Percentiles rank a stretch among this genome's conserved stretches.
phyloP scores from a whole-genome alignment of 1,140 invertebrate genomes.

The Tachypleus tridentatus region DNA sequence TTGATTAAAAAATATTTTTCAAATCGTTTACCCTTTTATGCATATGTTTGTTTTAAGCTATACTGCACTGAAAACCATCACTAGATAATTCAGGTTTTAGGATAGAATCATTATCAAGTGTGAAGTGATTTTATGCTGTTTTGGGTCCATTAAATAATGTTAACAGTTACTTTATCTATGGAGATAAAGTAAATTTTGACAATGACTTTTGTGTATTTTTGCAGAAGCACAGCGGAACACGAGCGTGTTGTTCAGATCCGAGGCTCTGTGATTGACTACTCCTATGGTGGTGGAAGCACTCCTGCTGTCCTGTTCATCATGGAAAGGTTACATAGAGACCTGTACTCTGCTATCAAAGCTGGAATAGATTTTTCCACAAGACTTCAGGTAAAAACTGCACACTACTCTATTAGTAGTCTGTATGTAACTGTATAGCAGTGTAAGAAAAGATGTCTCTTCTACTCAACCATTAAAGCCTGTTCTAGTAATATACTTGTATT shows the following conservation, averaged over 20 bases:
- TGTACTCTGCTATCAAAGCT: constrained; percentile 65
- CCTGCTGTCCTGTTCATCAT: constrained; percentile 69
- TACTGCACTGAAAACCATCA: not conserved
- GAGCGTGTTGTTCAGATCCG: constrained; percentile 63
- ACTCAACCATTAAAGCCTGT: not conserved
- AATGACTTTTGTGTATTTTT: not conserved
- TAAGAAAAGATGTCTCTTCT: not conserved
- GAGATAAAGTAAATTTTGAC: too few species aligned
- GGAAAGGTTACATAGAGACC: constrained; percentile 52
- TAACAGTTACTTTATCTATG: not conserved
- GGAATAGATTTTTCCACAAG: constrained; percentile 52
- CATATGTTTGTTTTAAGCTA: not conserved
- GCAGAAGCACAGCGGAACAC: constrained; percentile 58
- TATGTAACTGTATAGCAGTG: not conserved
- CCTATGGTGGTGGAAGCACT: constrained; percentile 48
- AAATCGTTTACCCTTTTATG: not conserved
- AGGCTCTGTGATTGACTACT: constrained; percentile 74
- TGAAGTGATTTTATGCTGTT: not conserved
- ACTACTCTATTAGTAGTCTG: not conserved
- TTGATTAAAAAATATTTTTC: constrained; percentile 3
- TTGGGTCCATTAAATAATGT: not conserved
- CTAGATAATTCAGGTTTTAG: constrained; percentile 3
- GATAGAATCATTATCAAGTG: constrained; percentile 1
- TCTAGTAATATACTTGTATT: not conserved
- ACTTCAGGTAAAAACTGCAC: constrained; percentile 39